These are phyloP conservation scores for Sapajus apella DNA, from an alignment of 2,113 vertebrate species.

Conservation along the genomic window DNA sequence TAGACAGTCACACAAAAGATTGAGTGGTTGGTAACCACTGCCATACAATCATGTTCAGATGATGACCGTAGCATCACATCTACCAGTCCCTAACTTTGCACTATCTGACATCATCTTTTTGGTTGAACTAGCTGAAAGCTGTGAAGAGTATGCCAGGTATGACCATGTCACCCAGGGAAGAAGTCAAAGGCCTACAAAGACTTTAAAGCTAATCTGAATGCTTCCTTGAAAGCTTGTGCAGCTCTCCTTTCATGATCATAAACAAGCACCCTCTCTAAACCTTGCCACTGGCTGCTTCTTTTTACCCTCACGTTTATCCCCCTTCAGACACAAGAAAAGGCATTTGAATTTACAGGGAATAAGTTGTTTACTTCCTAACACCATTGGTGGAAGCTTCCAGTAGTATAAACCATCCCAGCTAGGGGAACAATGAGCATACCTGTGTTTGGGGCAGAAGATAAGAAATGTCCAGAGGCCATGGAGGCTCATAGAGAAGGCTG, in stretches of 20 bases:
- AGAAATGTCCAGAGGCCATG: background rate
- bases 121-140: background rate
- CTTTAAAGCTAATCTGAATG: background rate
- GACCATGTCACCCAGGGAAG: background rate
- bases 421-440: background rate
- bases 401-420: background rate
- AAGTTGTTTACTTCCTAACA: background rate
- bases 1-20: background rate
- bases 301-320: background rate
- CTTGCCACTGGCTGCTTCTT: background rate
- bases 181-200: background rate
- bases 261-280: background rate
- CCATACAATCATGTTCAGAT: background rate
- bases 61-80: background rate
- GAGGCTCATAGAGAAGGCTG: background rate
- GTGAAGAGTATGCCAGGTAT: background rate
- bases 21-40: background rate
- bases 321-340: background rate
- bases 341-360: background rate
- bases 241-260: background rate
- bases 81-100: rapidly evolving
- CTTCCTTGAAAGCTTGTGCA: background rate
- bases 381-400: background rate
- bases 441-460: background rate
- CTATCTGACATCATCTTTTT: background rate